phyloP scores from a whole-genome alignment of 2,113 vertebrate genomes.

The Toxotes jaculatrix region DNA sequence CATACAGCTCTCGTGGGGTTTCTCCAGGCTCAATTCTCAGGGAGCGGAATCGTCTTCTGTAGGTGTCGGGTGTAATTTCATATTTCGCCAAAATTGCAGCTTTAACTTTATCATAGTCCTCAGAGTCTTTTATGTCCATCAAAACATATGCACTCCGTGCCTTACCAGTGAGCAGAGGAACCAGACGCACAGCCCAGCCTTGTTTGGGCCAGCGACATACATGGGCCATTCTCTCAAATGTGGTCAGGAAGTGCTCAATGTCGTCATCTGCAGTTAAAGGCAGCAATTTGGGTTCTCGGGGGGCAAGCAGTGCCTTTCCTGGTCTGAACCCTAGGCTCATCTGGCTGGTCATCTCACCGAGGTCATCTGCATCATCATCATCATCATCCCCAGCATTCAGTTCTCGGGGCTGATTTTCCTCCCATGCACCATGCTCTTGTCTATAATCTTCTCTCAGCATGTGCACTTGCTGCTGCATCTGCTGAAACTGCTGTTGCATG shows the following conservation, averaged over 20 bases:
- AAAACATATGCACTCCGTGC: no score
- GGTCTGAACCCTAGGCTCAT: not conserved
- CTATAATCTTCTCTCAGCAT: no score
- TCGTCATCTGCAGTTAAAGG: not conserved
- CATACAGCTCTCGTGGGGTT: not conserved
- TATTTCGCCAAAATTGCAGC: no score
- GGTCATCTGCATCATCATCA: not conserved
- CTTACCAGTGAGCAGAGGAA: not conserved
- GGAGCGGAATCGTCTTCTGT: not conserved
- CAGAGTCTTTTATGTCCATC: no score
- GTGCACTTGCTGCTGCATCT: no score
- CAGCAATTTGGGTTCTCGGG: not conserved
- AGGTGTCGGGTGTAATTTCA: no score
- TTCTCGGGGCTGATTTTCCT: not conserved
- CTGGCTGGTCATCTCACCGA: no score
- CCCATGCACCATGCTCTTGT: not conserved
- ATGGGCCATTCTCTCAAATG: slow-evolving; percentile 15
- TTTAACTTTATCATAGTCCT: no score
- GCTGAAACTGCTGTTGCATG: not conserved
- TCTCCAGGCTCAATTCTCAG: not conserved
- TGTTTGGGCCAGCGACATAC: not conserved
- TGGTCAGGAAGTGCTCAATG: not conserved
- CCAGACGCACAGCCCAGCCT: not conserved
- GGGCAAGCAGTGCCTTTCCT: not conserved
- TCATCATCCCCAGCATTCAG: not conserved